A percentile compares a stretch with the other conserved stretches of the same genome.
phyloP scores from a whole-genome alignment of 2,113 vertebrate genomes.

The Xiphorhynchus elegans region DNA sequence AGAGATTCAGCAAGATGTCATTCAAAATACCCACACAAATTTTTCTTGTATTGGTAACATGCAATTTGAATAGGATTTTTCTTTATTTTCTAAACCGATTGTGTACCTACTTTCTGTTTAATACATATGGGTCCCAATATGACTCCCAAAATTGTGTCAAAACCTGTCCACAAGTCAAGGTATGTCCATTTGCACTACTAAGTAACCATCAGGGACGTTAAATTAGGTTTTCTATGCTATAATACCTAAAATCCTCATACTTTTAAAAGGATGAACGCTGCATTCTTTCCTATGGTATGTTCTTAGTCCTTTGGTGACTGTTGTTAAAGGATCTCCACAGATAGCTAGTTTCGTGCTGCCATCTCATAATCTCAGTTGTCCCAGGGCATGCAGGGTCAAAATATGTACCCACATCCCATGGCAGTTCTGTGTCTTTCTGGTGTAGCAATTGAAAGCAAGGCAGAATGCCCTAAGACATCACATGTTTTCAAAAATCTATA shows the following conservation, averaged over 20 bases:
- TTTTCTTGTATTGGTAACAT: not conserved
- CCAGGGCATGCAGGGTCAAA: not conserved
- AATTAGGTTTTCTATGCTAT: not conserved
- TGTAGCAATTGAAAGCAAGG: not conserved
- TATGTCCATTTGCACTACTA: not conserved
- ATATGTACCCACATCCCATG: not conserved
- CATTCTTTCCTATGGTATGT: not conserved
- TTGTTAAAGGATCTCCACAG: not conserved
- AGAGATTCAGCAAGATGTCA: accelerated
- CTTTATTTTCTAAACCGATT: not conserved
- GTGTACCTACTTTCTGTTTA: not conserved
- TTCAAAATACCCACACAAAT: not conserved
- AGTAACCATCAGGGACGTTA: not conserved
- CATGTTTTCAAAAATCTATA: not conserved
- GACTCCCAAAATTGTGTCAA: not conserved
- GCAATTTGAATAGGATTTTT: not conserved
- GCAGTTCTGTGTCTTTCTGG: not conserved
- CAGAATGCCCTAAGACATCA: not conserved
- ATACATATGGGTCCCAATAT: not conserved
- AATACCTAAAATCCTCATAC: not conserved
- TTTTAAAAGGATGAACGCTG: not conserved
- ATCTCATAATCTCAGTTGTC: not conserved
- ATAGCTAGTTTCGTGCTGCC: not conserved
- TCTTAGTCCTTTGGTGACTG: not conserved
- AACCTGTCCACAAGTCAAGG: not conserved